Evolutionary conservation across 2,113 vertebrate species (phyloP).

Genomic region (Paraplagusia blochii): DNA sequence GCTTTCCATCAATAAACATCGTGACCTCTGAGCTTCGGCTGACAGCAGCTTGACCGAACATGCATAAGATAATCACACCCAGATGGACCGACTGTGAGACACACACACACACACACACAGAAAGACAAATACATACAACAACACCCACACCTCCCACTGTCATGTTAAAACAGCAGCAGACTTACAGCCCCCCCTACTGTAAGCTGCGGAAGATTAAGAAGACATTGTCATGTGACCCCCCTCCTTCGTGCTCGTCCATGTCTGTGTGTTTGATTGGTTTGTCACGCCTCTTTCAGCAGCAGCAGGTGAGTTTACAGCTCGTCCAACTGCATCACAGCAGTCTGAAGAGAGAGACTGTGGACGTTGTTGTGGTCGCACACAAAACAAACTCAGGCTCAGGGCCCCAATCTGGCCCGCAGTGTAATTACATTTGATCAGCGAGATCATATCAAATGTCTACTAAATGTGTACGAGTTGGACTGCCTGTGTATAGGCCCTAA

Average conservation of each 20-base stretch:
- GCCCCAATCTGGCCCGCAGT: too few species aligned
- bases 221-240: conserved; percentile 18
- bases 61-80: conserved; percentile 18
- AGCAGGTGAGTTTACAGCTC: not conserved
- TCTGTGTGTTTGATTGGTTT: not conserved
- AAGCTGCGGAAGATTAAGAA: conserved; percentile 33
- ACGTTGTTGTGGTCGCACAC: too few species aligned
- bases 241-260: not conserved
- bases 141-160: not conserved
- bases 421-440: too few species aligned
- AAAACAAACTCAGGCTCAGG: too few species aligned
- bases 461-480: too few species aligned
- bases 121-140: not conserved
- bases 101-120: not conserved
- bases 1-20: not conserved
- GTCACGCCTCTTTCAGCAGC: not conserved
- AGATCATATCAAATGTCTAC: too few species aligned
- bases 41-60: conserved; percentile 27
- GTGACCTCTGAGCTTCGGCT: conserved; percentile 19
- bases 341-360: conserved; percentile 6
- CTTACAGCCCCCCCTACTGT: not conserved
- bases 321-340: not conserved
- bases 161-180: conserved; percentile 11
- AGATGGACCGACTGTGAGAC: conserved; percentile 14
- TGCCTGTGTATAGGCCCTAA: too few species aligned